Percentiles rank a stretch among this genome's conserved stretches.
Conservation (phyloP, 2,797 vertebrate genomes). For the Ctenopoma multispine region DNA sequence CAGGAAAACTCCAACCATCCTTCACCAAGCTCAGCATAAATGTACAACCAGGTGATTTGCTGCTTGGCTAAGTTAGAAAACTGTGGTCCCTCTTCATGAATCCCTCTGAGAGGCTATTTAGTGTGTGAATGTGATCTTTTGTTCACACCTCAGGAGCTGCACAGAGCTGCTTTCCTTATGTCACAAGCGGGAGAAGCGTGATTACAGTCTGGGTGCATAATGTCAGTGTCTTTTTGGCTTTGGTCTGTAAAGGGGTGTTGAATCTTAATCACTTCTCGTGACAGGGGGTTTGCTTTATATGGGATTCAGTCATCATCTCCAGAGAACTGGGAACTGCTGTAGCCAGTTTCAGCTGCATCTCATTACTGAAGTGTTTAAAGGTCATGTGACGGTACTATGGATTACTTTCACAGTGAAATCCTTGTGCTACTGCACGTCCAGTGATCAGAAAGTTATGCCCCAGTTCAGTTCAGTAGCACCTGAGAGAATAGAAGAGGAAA, state of each 20-base stretch:
- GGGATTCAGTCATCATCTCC: slow-evolving; percentile 21
- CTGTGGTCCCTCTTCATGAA: slow-evolving; percentile 11
- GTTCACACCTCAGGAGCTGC: slow-evolving; percentile 16
- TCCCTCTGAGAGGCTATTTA: background rate
- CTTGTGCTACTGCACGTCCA: background rate
- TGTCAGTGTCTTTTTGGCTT: slow-evolving; percentile 32
- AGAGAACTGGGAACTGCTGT: slow-evolving; percentile 1
- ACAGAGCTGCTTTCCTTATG: slow-evolving; percentile 6
- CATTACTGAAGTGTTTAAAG: background rate
- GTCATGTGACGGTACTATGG: background rate
- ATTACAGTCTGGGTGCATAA: slow-evolving; percentile 29
- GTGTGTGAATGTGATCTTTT: slow-evolving; percentile 2
- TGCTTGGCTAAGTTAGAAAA: background rate
- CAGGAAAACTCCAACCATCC: slow-evolving; percentile 34
- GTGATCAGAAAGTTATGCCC: background rate
- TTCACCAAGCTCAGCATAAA: slow-evolving; percentile 6
- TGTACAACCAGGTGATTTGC: slow-evolving; percentile 21
- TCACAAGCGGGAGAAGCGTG: slow-evolving; percentile 14
- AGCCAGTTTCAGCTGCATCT: slow-evolving; percentile 2
- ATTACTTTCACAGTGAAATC: slow-evolving; percentile 1
- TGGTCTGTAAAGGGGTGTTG: slow-evolving; percentile 25
- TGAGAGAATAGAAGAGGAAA: background rate
- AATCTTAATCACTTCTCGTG: slow-evolving; percentile 48
- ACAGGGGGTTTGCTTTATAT: background rate
- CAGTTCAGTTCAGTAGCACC: slow-evolving; percentile 9